Evolutionary conservation across 2,888 invertebrate genomes (phyloP).

Genomic region (Fragum fragum): DNA sequence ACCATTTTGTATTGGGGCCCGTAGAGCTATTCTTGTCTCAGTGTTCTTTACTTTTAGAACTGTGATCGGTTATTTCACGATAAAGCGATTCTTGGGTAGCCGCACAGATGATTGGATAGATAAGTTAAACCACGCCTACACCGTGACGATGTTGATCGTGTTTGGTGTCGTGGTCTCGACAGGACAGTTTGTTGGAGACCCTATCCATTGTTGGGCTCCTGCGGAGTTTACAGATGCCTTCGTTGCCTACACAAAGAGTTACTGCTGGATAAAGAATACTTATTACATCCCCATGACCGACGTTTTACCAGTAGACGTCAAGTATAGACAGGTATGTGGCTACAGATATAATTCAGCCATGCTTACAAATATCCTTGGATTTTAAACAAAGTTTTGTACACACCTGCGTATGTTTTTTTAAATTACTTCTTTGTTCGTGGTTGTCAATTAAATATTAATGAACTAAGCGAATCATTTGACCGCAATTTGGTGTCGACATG

Average conservation of each 20-base stretch:
- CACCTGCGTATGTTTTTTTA: too few relatives aligned
- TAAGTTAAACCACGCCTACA: constrained; percentile 80
- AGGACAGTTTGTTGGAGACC: constrained; percentile 80
- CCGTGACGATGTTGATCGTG: constrained; percentile 75
- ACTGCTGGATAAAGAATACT: constrained; percentile 88
- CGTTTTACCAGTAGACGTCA: constrained; percentile 63
- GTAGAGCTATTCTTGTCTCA: too few relatives aligned
- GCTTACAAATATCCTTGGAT: too few relatives aligned
- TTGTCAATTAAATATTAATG: too few relatives aligned
- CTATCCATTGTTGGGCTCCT: constrained; percentile 82
- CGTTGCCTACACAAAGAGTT: constrained; percentile 88
- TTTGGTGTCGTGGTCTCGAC: constrained; percentile 80
- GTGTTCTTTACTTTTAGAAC: constrained; percentile 39
- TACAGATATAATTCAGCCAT: too few relatives aligned
- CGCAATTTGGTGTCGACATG: too few relatives aligned
- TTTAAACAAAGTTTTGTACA: too few relatives aligned
- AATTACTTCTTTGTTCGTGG: too few relatives aligned
- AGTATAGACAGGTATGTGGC: constrained; percentile 59
- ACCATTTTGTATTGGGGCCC: too few relatives aligned
- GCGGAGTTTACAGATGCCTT: constrained; percentile 86
- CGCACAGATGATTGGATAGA: constrained; percentile 83
- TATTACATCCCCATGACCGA: constrained; percentile 85
- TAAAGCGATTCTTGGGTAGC: constrained; percentile 76
- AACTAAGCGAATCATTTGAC: too few relatives aligned
- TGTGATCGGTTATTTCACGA: constrained; percentile 46